Base-by-base conservation (phyloP, 2,888 invertebrate species). In the Hymenopus coronatus region DNA sequence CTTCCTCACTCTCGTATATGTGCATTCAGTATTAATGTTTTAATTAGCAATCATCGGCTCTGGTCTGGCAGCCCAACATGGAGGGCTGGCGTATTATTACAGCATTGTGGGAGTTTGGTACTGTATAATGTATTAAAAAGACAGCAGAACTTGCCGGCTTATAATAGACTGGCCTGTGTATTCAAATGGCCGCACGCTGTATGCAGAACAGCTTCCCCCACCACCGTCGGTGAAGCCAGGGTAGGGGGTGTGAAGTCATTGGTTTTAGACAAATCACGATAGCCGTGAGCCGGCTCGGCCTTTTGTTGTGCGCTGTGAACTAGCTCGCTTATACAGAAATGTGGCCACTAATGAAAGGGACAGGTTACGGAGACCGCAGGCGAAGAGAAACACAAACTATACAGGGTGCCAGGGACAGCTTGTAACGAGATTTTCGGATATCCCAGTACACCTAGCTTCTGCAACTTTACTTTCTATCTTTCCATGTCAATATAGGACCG, bases 11-110 rank as follows among this genome's bases (percentile, higher is more conserved):
- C 82, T 28, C 88, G 87, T 83, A 85, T 84, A 88, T 85, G 82
- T 84, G 82, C 88, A 89, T 90, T 46, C 89, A 90, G 89, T 90
- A 90, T 90, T 90, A 89, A 90, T 90, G 90, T 89, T 90, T 90
- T 89, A 90, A 90, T 90, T 90, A 90, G 89, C 90, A 89, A 89
- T 90, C 89, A 90, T 90, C 88, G 90, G 89, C 90, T 90, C 82
- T 27, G 30, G 54, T 70, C 54, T 70, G 54, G 54, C 54, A 70
- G 54, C 54, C 54, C 54, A 70, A 70, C 54, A 70, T 70, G 54
- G 46, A 28, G 81, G 12, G 14, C 70, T 85, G 84, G 40, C 40
- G 81, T 88, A 82, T 87, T 87, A 87, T 87, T 87, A 81, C 87
- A 33, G 87, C n/a, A 87, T 82, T 82, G 87, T 82, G 87, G 87